Base-by-base conservation (phyloP, 2,888 invertebrate species). In the Colletes collaris region DNA sequence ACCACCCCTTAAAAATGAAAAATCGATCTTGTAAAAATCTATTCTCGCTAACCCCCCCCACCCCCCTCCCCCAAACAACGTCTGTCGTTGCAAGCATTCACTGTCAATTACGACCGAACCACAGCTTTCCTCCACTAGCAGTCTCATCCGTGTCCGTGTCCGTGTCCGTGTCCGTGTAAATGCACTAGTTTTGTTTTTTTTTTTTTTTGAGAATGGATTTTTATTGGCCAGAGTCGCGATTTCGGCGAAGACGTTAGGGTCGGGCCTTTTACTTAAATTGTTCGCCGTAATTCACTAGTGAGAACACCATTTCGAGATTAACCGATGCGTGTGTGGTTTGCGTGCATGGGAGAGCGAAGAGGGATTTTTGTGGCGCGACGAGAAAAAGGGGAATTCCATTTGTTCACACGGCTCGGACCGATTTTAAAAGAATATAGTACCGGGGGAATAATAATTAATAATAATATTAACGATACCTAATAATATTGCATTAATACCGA, bases 401-500 rank as follows among this genome's bases (percentile, higher is more conserved):
- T 81, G 75, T 80, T 85, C 73, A 83, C 56, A 46, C 62, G 64
- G 19, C 70, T 58, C 66, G 62, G 60, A 46, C 52, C 76, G 81
- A 71, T 76, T 73, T 86, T 71, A 44, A 72, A 74, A 67, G 27
- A 62, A 58, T 58, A 64, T 80, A 72, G 55, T 64, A 64, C 75
- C 66, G 71, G 53, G 52, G 58, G 60, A 62, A 76, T 83, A 86
- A 85, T 79, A 79, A 79, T 75, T 77, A 84, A 75, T 62, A 70
- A 81, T 70, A 76, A 53, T 76, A 82, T 60, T 84, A 77, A 77
- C 67, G 71, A 68, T 79, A 82, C 64, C 83, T 86, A 80, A 80
- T 72, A 86, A 86, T 83, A 88, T 80, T 84, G 76, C 85, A 89
- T 88, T 86, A 83, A 82, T 89, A 88, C 88, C 87, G 84, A 87